A percentile compares a stretch with the other conserved stretches of the same genome.
These are phyloP conservation scores for Noctua janthe DNA, from an alignment of 2,888 invertebrate species.

Conservation along the genomic window DNA sequence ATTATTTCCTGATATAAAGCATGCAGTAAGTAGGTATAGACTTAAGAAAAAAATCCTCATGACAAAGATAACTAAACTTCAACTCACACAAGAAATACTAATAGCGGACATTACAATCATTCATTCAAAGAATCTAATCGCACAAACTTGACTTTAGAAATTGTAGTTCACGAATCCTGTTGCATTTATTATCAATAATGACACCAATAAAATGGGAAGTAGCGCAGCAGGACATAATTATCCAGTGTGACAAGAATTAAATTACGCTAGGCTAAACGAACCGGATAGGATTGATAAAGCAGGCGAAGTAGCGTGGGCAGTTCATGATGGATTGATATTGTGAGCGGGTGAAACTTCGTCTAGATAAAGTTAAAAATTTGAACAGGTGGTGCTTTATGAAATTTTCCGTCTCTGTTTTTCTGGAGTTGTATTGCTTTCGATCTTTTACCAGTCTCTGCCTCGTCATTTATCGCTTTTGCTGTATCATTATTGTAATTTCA, in stretches of 20 bases:
- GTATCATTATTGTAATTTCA: background rate
- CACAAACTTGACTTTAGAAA: slow-evolving; percentile 63
- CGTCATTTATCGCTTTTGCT: background rate
- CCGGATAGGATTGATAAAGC: slow-evolving; percentile 62
- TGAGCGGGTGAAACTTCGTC: slow-evolving; percentile 11
- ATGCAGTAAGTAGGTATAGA: background rate
- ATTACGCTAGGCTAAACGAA: slow-evolving; percentile 50
- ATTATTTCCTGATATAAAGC: slow-evolving; percentile 22
- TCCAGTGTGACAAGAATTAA: slow-evolving; percentile 59
- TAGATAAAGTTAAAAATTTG: slow-evolving; percentile 32
- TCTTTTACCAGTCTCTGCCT: background rate
- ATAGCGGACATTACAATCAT: background rate
- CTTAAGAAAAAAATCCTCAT: background rate
- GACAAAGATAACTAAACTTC: background rate
- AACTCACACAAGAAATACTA: background rate
- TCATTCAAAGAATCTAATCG: slow-evolving; percentile 28
- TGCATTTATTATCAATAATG: slow-evolving; percentile 65
- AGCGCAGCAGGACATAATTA: slow-evolving; percentile 66
- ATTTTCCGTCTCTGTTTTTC: slow-evolving; percentile 12
- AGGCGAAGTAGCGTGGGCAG: slow-evolving; percentile 50
- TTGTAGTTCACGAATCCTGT: slow-evolving; percentile 64
- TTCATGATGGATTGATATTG: slow-evolving; percentile 32
- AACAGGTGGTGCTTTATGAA: slow-evolving; percentile 32
- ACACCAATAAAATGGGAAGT: slow-evolving; percentile 68
- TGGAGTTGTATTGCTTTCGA: background rate